Conservation (phyloP, 2,888 invertebrate species). For the Heliconius cydno region DNA sequence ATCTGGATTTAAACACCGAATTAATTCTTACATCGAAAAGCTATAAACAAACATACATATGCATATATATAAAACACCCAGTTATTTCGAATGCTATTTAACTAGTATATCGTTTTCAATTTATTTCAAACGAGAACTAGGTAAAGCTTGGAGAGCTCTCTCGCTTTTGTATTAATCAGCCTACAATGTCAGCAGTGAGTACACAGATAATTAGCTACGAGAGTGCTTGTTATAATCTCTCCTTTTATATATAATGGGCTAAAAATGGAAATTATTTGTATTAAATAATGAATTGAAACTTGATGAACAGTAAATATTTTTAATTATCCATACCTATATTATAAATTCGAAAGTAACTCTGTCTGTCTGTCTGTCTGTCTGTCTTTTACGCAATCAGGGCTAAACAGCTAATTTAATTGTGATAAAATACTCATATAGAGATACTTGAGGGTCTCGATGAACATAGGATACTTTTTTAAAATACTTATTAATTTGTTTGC, state of each 20-base stretch:
- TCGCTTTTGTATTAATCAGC: slow-evolving; percentile 19
- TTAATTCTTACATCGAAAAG: too few relatives aligned
- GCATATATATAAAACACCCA: not conserved
- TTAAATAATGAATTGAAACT: not conserved
- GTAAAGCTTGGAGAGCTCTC: slow-evolving; percentile 16
- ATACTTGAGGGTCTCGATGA: too few relatives aligned
- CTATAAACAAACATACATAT: too few relatives aligned
- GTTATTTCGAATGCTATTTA: not conserved
- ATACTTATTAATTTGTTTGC: too few relatives aligned
- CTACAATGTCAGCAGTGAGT: slow-evolving; percentile 7
- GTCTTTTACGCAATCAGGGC: too few relatives aligned
- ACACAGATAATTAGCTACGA: slow-evolving; percentile 17
- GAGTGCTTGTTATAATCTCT: slow-evolving; percentile 19
- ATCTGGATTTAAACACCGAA: too few relatives aligned
- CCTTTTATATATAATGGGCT: not conserved
- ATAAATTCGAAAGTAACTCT: too few relatives aligned
- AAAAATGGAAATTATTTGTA: not conserved
- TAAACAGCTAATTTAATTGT: too few relatives aligned
- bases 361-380: too few relatives aligned
- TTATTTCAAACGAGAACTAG: slow-evolving; percentile 20
- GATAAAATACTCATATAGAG: too few relatives aligned
- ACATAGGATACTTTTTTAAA: too few relatives aligned
- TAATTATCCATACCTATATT: not conserved
- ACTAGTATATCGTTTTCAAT: slow-evolving; percentile 14
- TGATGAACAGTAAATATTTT: not conserved